phyloP scores from a whole-genome alignment of 2,797 vertebrate species.

The Phrynocephalus guinanensis region DNA sequence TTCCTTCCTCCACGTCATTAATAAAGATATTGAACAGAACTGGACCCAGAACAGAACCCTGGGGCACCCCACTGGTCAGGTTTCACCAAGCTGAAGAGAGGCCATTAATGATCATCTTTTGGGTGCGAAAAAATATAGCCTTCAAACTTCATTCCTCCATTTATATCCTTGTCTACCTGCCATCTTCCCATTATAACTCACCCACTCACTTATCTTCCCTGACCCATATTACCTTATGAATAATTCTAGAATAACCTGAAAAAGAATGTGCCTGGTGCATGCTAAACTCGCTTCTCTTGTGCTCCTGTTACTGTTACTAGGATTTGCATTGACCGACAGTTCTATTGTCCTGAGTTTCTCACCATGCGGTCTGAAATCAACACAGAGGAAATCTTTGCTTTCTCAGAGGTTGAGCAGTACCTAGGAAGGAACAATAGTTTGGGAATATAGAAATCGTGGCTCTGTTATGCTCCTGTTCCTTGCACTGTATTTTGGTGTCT shows the following conservation, averaged over 20 bases:
- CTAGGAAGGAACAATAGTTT: not conserved
- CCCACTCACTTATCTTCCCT: conserved; percentile 62
- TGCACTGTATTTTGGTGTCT: too few relatives aligned
- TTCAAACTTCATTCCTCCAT: conserved; percentile 48
- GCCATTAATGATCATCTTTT: conserved; percentile 1
- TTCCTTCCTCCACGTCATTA: too few relatives aligned
- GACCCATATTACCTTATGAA: conserved; percentile 56
- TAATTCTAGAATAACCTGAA: conserved; percentile 60
- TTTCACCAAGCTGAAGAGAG: too few relatives aligned
- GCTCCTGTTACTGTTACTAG: conserved; percentile 61
- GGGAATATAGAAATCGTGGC: not conserved
- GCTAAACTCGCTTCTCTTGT: conserved; percentile 58
- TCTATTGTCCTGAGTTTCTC: conserved; percentile 34
- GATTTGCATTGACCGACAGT: conserved; percentile 32
- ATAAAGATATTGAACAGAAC: too few relatives aligned
- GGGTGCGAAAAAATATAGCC: conserved; percentile 45
- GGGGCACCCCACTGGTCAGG: too few relatives aligned
- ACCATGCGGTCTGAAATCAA: conserved; percentile 7
- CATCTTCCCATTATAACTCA: conserved; percentile 61
- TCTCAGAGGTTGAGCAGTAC: conserved; percentile 4
- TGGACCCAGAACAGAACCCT: too few relatives aligned
- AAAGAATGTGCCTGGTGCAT: conserved; percentile 40
- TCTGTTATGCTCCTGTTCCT: too few relatives aligned
- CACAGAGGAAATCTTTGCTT: not conserved
- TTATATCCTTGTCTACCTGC: conserved; percentile 33